Percentiles rank a stretch among this genome's conserved stretches.
These are phyloP conservation scores for Plagodis pulveraria DNA, from an alignment of 2,888 invertebrate genomes.

Conservation along the genomic window DNA sequence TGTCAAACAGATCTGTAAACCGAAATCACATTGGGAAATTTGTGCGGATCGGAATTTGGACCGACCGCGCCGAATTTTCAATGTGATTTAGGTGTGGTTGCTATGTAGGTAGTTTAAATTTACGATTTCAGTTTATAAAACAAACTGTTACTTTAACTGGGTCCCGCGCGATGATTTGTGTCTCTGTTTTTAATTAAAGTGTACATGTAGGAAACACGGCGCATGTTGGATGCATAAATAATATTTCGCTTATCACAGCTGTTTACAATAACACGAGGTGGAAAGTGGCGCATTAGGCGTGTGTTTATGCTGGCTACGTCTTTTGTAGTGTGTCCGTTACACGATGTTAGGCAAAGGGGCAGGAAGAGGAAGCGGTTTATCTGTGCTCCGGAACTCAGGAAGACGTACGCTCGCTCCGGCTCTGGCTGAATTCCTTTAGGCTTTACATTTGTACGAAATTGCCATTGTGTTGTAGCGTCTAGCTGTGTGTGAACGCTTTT, in stretches of 20 bases:
- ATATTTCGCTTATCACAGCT: slow-evolving; percentile 36
- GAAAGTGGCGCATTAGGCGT: slow-evolving; percentile 61
- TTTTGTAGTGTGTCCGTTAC: slow-evolving; percentile 76
- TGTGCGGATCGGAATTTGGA: slow-evolving; percentile 58
- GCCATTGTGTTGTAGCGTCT: slow-evolving; percentile 51
- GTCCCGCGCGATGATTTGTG: slow-evolving; percentile 21
- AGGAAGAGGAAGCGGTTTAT: slow-evolving; percentile 83
- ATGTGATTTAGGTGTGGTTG: slow-evolving; percentile 26
- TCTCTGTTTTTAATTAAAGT: slow-evolving; percentile 29
- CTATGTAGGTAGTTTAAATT: slow-evolving; percentile 28
- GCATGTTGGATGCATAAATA: slow-evolving; percentile 31
- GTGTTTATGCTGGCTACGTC: slow-evolving; percentile 66
- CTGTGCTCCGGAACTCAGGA: slow-evolving; percentile 80
- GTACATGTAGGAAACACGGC: slow-evolving; percentile 9
- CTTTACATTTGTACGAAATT: slow-evolving; percentile 67
- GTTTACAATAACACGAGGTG: slow-evolving; percentile 47
- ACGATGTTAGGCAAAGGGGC: slow-evolving; percentile 79
- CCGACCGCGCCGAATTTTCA: slow-evolving; percentile 30
- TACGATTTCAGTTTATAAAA: slow-evolving; percentile 30
- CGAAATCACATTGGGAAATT: slow-evolving; percentile 68
- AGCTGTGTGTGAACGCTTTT: slow-evolving; percentile 37
- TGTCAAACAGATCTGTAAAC: slow-evolving; percentile 76
- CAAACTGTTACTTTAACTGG: slow-evolving; percentile 14
- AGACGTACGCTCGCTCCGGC: slow-evolving; percentile 73
- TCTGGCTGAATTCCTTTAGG: slow-evolving; percentile 70